Conservation (phyloP, 2,113 vertebrate genomes). For the Leuciscus idus region DNA sequence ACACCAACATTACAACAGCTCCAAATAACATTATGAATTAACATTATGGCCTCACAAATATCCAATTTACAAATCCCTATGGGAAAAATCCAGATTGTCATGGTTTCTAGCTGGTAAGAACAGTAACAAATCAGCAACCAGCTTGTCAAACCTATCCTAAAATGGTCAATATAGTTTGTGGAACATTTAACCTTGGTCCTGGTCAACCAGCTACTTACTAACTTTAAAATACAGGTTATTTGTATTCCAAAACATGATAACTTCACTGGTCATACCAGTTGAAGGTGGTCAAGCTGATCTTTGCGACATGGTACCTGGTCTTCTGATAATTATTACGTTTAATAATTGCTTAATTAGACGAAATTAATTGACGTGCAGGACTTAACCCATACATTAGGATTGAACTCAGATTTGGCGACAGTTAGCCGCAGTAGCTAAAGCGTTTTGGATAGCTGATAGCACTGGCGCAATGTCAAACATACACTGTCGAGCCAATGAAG, state of each 20-base stretch:
- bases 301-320: no score
- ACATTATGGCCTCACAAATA: background rate
- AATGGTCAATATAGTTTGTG: background rate
- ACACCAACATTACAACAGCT: background rate
- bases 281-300: background rate
- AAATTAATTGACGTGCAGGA: background rate
- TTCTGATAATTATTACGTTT: background rate
- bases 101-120: background rate
- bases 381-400: background rate
- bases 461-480: conserved; percentile 26
- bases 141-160: background rate
- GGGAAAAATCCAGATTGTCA: background rate
- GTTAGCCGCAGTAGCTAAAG: conserved; percentile 25
- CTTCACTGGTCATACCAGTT: background rate
- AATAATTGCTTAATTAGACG: background rate
- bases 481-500: background rate
- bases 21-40: background rate
- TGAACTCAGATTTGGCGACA: background rate
- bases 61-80: background rate
- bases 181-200: background rate
- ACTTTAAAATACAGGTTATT: background rate
- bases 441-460: background rate
- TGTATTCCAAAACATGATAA: background rate
- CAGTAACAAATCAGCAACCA: background rate
- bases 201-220: background rate